Evolutionary conservation across 2,113 vertebrate genomes (phyloP), one percentile per base, ranked within the genome.

Genomic region (Sialia sialis): DNA sequence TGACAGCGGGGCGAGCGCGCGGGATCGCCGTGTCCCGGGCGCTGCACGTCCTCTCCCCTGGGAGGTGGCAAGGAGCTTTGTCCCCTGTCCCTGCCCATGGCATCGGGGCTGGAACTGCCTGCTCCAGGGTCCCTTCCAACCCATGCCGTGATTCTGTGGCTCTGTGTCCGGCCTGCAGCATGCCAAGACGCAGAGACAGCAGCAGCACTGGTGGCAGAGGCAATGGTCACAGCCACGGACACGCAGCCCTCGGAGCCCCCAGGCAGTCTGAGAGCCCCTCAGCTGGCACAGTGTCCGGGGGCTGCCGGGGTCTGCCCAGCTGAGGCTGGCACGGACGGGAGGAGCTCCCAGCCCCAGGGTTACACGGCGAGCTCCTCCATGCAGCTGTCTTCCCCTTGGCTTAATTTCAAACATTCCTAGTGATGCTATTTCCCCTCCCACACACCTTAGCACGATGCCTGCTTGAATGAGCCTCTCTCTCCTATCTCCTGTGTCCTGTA

Each of bases 381-480:
- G 86, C 96, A 96, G 95, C 95, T 96, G 83, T 59, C 92, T 89
- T 78, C 44, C 86, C 83, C 86, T 90, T 96, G 95, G 96, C 94
- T 84, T 81, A 10, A 41, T 90, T 81, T 96, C 95, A 96, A 84
- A 68, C 94, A 97, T 94, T 97, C 95, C 96, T 93, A 9, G 59
- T 88, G 34, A 64, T 94, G 92, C 83, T 95, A 81, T 94, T 96
- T 97, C 90, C 79, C 89, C 95, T 96, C 95, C 96, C 94, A 95
- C 94, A 84, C 94, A 93, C 94, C 95, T 92, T 84, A 27, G 74
- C 13, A 82, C 14, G 83, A 60, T 67, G 90, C 76, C 86, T 81
- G 79, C 29, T 32, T 3, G 10, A 66, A 38, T 48, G 58, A 90
- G 84, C 84, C 58, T 27, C 69, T 55, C 76, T 84, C 84, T 81